Conservation (phyloP, 2,888 invertebrate species). For the Cetonia aurata region DNA sequence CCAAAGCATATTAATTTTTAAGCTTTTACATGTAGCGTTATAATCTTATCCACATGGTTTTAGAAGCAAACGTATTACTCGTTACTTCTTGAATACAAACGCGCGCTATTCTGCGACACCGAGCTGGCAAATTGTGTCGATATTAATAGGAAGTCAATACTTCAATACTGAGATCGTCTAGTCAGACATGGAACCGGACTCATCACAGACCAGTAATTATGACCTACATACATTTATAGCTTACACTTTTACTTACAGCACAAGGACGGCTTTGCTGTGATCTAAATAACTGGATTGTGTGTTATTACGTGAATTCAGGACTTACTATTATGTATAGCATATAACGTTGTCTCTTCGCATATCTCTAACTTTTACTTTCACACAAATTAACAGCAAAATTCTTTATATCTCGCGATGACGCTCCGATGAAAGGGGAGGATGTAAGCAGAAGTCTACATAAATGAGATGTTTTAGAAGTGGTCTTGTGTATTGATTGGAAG, state of each 20-base stretch:
- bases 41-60: neutral
- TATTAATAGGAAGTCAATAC: constrained; percentile 39
- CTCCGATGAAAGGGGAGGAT: neutral
- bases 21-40: neutral
- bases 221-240: constrained; percentile 45
- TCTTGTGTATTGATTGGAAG: neutral
- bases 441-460: neutral
- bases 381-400: too few species aligned
- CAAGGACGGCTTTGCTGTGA: constrained; percentile 55
- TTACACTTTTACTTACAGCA: constrained; percentile 51
- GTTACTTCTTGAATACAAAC: neutral
- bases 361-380: too few species aligned
- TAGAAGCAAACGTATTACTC: neutral
- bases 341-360: too few species aligned
- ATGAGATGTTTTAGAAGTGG: neutral
- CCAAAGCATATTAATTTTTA: neutral
- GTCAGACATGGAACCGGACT: constrained; percentile 40
- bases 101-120: constrained; percentile 6
- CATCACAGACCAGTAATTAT: constrained; percentile 36
- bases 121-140: constrained; percentile 20
- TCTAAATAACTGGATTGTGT: constrained; percentile 50
- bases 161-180: constrained; percentile 37
- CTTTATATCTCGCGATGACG: too few species aligned
- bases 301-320: neutral
- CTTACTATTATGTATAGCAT: too few species aligned